Base-by-base conservation (phyloP, 2,888 invertebrate genomes). In the Leistus spinibarbis region DNA sequence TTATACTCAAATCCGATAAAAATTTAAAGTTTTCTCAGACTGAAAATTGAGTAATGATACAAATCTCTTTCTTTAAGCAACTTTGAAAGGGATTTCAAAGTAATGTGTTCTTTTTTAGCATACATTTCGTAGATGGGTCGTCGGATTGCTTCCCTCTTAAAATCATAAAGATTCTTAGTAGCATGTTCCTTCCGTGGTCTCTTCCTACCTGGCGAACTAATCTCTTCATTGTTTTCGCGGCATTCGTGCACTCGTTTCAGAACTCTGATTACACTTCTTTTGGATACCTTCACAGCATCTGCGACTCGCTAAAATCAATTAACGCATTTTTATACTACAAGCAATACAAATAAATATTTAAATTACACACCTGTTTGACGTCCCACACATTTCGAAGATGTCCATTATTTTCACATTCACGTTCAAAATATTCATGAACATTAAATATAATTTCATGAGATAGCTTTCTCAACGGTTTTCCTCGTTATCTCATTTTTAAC, bases 341-440 rank as follows among this genome's bases (percentile, higher is more conserved):
- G 5, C 3, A 13, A 57, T n/a, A 13, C 20, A 57, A 57, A 57
- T 19, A 57, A 57, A n/a, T 57, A 9, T 57, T 16, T 16, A 9
- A 19, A 57, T 57, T 57, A 57, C 57, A 16, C 57, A 57, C 57
- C 63, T 20, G 63, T 10, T 17, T 63, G 7, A 10, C 63, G 10
- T 19, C 20, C n/a, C 10, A 22, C n/a, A 63, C 13, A 63, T 63
- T 63, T 23, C 22, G 63, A 63, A 63, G 63, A 63, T 16, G 60
- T 60, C 60, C 60, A 16, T 17, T 7, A 63, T 63, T 63, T 22
- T 19, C 20, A 5, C 13, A 1, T 63, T 63, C 63, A 23, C 23
- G 63, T 63, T 63, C 63, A 22, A 63, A 63, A 63, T 63, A 63
- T 2, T 63, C 63, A 63, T 2, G 57, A 5, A n/a, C 16, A 16